phyloP scores from a whole-genome alignment of 2,797 vertebrate species.

The Tadarida brasiliensis region DNA sequence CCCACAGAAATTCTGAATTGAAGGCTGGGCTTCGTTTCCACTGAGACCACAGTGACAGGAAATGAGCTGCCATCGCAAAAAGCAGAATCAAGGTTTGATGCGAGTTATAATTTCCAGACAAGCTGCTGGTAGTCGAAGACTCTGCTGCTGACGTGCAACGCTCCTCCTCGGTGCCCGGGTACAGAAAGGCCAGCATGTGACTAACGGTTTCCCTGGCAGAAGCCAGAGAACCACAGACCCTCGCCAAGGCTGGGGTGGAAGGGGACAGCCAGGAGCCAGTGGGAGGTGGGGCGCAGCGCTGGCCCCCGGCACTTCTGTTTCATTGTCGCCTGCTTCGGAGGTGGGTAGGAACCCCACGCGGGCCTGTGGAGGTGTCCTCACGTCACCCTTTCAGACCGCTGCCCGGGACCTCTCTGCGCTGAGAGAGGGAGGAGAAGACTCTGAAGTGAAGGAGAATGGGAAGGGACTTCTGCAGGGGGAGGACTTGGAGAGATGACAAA shows the following conservation, averaged over 20 bases:
- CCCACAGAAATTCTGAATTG: not conserved
- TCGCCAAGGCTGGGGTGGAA: slow-evolving; percentile 46
- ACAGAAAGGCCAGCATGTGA: slow-evolving; percentile 19
- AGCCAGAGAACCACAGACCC: slow-evolving; percentile 16
- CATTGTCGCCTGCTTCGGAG: slow-evolving; percentile 24
- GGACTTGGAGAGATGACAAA: not conserved
- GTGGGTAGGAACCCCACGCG: not conserved
- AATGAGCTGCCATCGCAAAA: not conserved
- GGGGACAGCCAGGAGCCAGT: not conserved
- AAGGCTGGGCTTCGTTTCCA: slow-evolving; percentile 30
- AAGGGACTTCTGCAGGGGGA: not conserved
- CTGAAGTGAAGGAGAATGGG: not conserved
- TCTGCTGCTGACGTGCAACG: slow-evolving; percentile 51
- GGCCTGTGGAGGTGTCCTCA: not conserved
- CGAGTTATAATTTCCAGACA: not conserved
- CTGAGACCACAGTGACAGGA: not conserved
- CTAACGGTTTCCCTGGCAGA: slow-evolving; percentile 41
- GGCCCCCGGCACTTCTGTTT: not conserved
- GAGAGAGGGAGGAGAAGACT: not conserved
- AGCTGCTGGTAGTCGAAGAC: slow-evolving; percentile 1
- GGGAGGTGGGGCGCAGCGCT: not conserved
- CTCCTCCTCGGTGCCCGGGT: slow-evolving; percentile 15
- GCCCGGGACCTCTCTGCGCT: not conserved
- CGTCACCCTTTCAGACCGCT: not conserved
- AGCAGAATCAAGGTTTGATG: not conserved